Base-by-base conservation (phyloP, 1,140 invertebrate genomes). In the Paralvinella palmiformis region DNA sequence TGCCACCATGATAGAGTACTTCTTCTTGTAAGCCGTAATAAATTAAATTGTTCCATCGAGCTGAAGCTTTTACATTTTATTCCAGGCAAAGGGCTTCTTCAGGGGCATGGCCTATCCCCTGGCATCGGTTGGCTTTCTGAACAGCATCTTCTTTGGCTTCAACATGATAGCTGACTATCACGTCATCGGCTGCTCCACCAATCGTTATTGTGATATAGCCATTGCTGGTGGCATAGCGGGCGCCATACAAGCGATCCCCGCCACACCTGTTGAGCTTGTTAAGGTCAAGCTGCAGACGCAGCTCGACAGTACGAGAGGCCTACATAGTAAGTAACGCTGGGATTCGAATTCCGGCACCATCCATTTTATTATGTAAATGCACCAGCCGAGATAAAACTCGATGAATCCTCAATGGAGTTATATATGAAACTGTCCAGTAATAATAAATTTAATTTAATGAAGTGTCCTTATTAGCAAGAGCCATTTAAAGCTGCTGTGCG, bases 281-380 rank as follows among this genome's bases (percentile, higher is more conserved):
- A 91, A 90, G 78, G 86, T 87, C n/a, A 83, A 85, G 55, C 75
- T 90, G 62, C 89, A 90, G 78, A 83, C 86, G 29, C 79, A 84
- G 68, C 73, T 22, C 24, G 56, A 52, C 32, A 58, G 22, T 58
- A 13, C 37, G n/a, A 41, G 37, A 41, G 37, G 10, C n/a, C n/a
- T 10, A 41, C n/a, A 10, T 41, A 41, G 37, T n/a, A n/a, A n/a
- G n/a, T n/a, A n/a, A n/a, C n/a, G n/a, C n/a, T n/a, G n/a, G n/a
- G n/a, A n/a, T n/a, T n/a, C n/a, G n/a, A n/a, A n/a, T n/a, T n/a
- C n/a, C n/a, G n/a, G n/a, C n/a, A n/a, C n/a, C n/a, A n/a, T n/a
- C n/a, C n/a, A n/a, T n/a, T n/a, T n/a, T n/a, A n/a, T n/a, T n/a
- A n/a, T n/a, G n/a, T n/a, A n/a, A n/a, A n/a, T n/a, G n/a, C n/a